Evolutionary conservation across 2,797 vertebrate genomes (phyloP), one percentile per base, ranked within the genome.

Genomic region (Neomorphus geoffroyi): DNA sequence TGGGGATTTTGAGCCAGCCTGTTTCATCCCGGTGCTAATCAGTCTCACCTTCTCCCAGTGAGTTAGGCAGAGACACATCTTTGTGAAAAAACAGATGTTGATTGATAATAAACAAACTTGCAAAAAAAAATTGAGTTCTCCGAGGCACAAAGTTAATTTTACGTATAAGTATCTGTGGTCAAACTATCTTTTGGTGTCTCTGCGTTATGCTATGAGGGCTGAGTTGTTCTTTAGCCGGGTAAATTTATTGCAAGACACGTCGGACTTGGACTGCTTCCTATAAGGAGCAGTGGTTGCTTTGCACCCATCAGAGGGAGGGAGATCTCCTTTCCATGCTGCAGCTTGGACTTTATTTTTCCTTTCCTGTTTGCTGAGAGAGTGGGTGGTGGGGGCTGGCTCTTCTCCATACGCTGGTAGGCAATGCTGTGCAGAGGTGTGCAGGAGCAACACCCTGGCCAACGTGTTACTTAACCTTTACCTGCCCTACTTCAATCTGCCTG

Each of bases 1-100:
- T 6, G 86, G 73, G 69, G 39, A 69, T 92, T 90, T 80, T 0
- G 10, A 90, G 72, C 23, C 58, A 65, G 11, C 23, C 50, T 51
- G 8, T 94, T 85, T 93, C 72, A 93, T 88, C 67, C 41, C 2
- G 0, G 43, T 90, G 80, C 80, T 86, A 88, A 93, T 92, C 67
- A 88, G 64, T n/a, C 46, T 88, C 3, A 1, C 37, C 41, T 65
- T 35, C 72, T 82, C 33, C 64, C 28, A 41, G 32, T 24, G 50
- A 79, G 41, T 48, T 56, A 79, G 72, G 46, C 60, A 57, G 58
- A 41, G 46, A 46, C 0, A 2, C 3, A 18, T 56, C 60, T 72
- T 57, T n/a, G 58, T 71, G 24, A 56, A 73, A 75, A 72, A 75
- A 69, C 1, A 13, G 53, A 11, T 6, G 48, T 9, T 69, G 24